Percentiles rank a stretch among this genome's conserved stretches.
phyloP scores from a whole-genome alignment of 2,888 invertebrate genomes.

The Apotomis betuletana region DNA sequence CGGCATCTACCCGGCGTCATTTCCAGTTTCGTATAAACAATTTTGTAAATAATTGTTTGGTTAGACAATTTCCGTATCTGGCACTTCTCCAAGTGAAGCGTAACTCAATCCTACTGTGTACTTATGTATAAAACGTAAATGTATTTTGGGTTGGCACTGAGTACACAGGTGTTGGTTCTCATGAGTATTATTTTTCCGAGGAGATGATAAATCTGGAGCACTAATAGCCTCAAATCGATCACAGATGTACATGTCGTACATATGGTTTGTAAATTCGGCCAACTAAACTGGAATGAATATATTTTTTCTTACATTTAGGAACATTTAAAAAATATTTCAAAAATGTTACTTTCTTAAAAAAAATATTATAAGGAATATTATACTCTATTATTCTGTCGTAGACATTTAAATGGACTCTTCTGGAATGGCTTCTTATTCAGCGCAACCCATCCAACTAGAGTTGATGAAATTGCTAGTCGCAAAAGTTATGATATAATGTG shows the following conservation, averaged over 20 bases:
- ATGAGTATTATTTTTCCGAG: slow-evolving; percentile 36
- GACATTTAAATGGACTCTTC: no score
- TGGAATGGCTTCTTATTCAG: no score
- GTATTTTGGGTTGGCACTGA: slow-evolving; percentile 34
- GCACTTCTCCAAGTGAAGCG: slow-evolving; percentile 39
- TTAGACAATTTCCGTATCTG: slow-evolving; percentile 18
- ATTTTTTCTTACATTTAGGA: neutral
- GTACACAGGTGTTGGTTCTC: slow-evolving; percentile 39
- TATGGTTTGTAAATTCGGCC: slow-evolving; percentile 11
- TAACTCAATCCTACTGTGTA: slow-evolving; percentile 35
- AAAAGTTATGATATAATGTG: no score
- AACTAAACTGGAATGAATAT: neutral
- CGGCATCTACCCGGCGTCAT: neutral
- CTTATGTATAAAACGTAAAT: slow-evolving; percentile 34
- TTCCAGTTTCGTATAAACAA: slow-evolving; percentile 13
- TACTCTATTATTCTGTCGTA: no score
- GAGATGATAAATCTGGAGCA: slow-evolving; percentile 38
- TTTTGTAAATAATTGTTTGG: slow-evolving; percentile 26
- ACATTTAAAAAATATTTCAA: neutral
- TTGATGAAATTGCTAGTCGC: no score
- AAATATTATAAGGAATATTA: no score
- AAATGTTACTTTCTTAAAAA: neutral
- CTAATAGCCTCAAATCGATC: slow-evolving; percentile 31
- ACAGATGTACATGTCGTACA: slow-evolving; percentile 13
- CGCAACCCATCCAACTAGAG: no score